Percentiles rank a stretch among this genome's conserved stretches.
Evolutionary conservation across 2,797 vertebrate species (phyloP).

Genomic region (Simalia tracyae): DNA sequence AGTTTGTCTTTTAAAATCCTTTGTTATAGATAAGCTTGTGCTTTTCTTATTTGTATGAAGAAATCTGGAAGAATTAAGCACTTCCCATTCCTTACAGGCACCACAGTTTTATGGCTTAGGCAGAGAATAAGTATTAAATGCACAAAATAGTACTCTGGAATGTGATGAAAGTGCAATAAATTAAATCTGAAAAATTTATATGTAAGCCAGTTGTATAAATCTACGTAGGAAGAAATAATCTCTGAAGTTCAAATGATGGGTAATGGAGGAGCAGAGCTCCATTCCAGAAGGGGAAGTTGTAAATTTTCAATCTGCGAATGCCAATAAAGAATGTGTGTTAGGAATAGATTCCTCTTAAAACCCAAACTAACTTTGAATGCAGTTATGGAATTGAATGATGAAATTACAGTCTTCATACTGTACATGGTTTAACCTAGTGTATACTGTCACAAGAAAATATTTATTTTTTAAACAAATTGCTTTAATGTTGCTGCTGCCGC

Average conservation of each 20-base stretch:
- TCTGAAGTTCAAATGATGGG: conserved; percentile 47
- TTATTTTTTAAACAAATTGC: conserved; percentile 68
- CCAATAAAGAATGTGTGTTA: conserved; percentile 47
- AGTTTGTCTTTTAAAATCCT: conserved; percentile 41
- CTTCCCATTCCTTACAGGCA: neutral
- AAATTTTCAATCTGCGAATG: conserved; percentile 36
- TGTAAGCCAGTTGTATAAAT: conserved; percentile 50
- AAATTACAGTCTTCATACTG: conserved; percentile 42
- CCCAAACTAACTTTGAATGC: conserved; percentile 57
- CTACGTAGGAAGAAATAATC: conserved; percentile 50
- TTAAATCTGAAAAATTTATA: conserved; percentile 56
- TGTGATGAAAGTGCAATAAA: conserved; percentile 63
- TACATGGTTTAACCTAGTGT: conserved; percentile 54
- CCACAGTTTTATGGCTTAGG: conserved; percentile 17
- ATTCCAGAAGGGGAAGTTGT: conserved; percentile 48
- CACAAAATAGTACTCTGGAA: conserved; percentile 51
- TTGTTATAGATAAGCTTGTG: conserved; percentile 21
- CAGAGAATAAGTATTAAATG: conserved; percentile 30
- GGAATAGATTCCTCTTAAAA: conserved; percentile 59
- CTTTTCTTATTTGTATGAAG: neutral
- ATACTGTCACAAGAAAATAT: conserved; percentile 58
- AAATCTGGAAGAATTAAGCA: conserved; percentile 24
- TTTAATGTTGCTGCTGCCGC: conserved; percentile 59
- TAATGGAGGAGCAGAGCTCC: conserved; percentile 50
- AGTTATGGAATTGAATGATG: conserved; percentile 45